A percentile compares a stretch with the other conserved stretches of the same genome.
These are phyloP conservation scores for Ennomos erosarius DNA, from an alignment of 2,888 invertebrate species.

Conservation along the genomic window DNA sequence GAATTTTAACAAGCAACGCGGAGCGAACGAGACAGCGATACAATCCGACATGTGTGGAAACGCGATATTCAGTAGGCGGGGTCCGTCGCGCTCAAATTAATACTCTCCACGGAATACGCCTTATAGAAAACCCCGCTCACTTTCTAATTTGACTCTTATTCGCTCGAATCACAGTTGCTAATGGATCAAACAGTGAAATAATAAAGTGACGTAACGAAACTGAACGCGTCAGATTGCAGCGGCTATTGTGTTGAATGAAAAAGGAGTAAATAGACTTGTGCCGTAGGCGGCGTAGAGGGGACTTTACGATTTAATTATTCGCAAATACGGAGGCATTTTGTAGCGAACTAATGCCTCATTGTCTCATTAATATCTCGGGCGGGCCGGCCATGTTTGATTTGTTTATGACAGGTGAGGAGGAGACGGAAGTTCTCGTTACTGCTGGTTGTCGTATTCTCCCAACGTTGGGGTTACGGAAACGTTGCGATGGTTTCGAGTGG, in stretches of 20 bases:
- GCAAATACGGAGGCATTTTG: slow-evolving; percentile 85
- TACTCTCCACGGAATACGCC: slow-evolving; percentile 79
- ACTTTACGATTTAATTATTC: slow-evolving; percentile 86
- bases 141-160: slow-evolving; percentile 48
- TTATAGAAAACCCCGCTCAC: slow-evolving; percentile 55
- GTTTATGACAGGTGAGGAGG: slow-evolving; percentile 79
- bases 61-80: slow-evolving; percentile 82
- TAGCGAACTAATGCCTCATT: slow-evolving; percentile 85
- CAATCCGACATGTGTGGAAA: slow-evolving; percentile 79
- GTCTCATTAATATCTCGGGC: slow-evolving; percentile 84
- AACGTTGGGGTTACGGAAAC: slow-evolving; percentile 11
- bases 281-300: slow-evolving; percentile 83
- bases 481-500: slow-evolving; percentile 5
- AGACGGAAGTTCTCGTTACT: slow-evolving; percentile 47
- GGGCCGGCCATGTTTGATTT: slow-evolving; percentile 84
- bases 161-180: slow-evolving; percentile 39
- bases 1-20: slow-evolving; percentile 85
- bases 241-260: slow-evolving; percentile 85
- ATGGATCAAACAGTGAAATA: slow-evolving; percentile 40
- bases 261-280: slow-evolving; percentile 83
- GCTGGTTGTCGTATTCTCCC: slow-evolving; percentile 3
- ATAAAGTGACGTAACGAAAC: slow-evolving; percentile 67
- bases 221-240: slow-evolving; percentile 75
- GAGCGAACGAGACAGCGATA: slow-evolving; percentile 78
- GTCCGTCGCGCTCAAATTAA: slow-evolving; percentile 84